These are phyloP conservation scores for Glyphotaelius pellucidus DNA, from an alignment of 2,888 invertebrate genomes.

Conservation along the genomic window DNA sequence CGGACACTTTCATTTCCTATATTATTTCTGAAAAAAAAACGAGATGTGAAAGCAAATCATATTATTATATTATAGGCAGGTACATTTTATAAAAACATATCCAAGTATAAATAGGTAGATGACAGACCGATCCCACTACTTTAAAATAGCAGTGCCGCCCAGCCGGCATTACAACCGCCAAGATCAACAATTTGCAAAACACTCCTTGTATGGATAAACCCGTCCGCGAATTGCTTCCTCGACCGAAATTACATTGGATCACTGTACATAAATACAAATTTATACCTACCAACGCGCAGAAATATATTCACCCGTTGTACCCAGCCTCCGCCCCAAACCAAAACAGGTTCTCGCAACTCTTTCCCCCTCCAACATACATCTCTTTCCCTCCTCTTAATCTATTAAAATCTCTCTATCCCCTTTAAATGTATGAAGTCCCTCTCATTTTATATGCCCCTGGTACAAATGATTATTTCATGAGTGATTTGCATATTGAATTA, in stretches of 20 bases:
- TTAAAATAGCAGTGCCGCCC: background rate
- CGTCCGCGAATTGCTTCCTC: constrained; percentile 47
- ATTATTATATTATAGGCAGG: no score
- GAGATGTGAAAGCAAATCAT: no score
- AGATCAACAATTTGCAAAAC: constrained; percentile 24
- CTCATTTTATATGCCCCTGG: background rate
- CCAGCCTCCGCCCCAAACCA: constrained; percentile 55
- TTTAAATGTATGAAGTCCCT: background rate
- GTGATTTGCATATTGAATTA: constrained; percentile 31
- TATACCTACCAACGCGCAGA: constrained; percentile 21
- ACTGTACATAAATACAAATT: constrained; percentile 43
- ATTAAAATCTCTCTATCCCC: constrained; percentile 23
- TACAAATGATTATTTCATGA: background rate
- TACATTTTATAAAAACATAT: no score
- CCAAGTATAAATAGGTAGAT: no score
- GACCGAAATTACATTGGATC: constrained; percentile 48
- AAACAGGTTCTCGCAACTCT: constrained; percentile 60
- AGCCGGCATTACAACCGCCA: background rate
- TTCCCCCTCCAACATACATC: constrained; percentile 39
- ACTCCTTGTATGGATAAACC: constrained; percentile 59
- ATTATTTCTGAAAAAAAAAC: no score
- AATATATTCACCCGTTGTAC: constrained; percentile 57
- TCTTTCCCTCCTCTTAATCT: constrained; percentile 30
- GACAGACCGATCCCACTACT: background rate
- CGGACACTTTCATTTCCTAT: no score